Evolutionary conservation across 2,888 invertebrate species (phyloP), one percentile per base, ranked within the genome.

Genomic region (Dascillus cervinus): DNA sequence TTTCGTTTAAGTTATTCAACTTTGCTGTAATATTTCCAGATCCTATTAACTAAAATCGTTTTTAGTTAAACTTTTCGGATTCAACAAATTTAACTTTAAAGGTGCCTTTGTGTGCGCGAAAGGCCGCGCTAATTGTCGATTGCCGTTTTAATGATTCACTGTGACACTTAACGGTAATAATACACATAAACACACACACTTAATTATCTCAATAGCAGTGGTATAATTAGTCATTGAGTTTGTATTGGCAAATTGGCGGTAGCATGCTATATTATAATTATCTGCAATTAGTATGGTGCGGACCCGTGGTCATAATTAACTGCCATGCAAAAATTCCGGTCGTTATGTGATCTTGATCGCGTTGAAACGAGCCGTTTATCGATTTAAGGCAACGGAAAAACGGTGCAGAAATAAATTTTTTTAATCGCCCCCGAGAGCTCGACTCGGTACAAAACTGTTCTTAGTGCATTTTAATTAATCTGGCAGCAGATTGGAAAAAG

Each of bases 391-490:
- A n/a, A n/a, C n/a, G n/a, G n/a, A n/a, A n/a, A n/a, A n/a, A n/a
- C n/a, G n/a, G n/a, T n/a, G n/a, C n/a, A n/a, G n/a, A n/a, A n/a
- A n/a, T n/a, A n/a, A n/a, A n/a, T n/a, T n/a, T n/a, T n/a, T n/a
- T n/a, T n/a, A n/a, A n/a, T n/a, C n/a, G n/a, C n/a, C n/a, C n/a
- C n/a, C n/a, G n/a, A n/a, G n/a, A n/a, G n/a, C n/a, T n/a, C n/a
- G n/a, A n/a, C n/a, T n/a, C n/a, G n/a, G n/a, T n/a, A n/a, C n/a
- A n/a, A n/a, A n/a, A n/a, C n/a, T n/a, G n/a, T n/a, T n/a, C n/a
- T n/a, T 48, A 50, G 46, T 54, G 52, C 51, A 52, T 54, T 55
- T 55, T 54, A 55, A 55, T 55, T 55, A 54, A 52, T 55, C 47
- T 50, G 38, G 44, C 45, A 44, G 47, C 52, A 54, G 52, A 52